A percentile compares a stretch with the other conserved stretches of the same genome.
phyloP scores from a whole-genome alignment of 2,113 vertebrate species.

The Larimichthys crocea region DNA sequence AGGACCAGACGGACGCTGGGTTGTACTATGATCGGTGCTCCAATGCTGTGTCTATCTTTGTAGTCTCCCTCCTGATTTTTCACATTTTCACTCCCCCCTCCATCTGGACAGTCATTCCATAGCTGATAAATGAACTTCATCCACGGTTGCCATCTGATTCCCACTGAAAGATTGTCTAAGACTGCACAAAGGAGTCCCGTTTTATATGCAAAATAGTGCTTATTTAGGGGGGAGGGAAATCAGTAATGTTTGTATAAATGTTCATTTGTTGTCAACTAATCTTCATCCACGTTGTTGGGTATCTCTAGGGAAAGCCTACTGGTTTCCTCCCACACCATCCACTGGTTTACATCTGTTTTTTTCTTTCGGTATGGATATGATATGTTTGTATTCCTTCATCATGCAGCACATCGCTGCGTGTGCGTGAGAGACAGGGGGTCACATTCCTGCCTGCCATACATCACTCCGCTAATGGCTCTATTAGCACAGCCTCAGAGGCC shows the following conservation, averaged over 20 bases:
- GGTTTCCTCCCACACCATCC: constrained; percentile 25
- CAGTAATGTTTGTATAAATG: constrained; percentile 42
- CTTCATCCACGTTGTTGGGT: constrained; percentile 18
- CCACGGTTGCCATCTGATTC: constrained; percentile 44
- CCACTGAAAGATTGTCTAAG: constrained; percentile 24
- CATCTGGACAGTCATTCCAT: constrained; percentile 52
- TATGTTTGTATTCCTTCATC: constrained; percentile 66
- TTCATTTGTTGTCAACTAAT: constrained; percentile 39
- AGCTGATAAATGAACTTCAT: constrained; percentile 45
- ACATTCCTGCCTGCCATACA: constrained; percentile 77
- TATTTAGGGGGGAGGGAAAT: constrained; percentile 23
- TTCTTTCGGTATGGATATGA: constrained; percentile 28
- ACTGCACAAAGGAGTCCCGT: constrained; percentile 9
- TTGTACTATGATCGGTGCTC: constrained; percentile 11
- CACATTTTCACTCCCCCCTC: constrained; percentile 45
- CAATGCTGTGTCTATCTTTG: constrained; percentile 25
- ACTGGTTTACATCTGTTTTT: constrained; percentile 39
- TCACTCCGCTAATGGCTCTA: constrained; percentile 83
- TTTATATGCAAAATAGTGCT: constrained; percentile 51
- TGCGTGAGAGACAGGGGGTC: constrained; percentile 69
- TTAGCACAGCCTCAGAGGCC: constrained; percentile 76
- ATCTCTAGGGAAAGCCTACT: constrained; percentile 21
- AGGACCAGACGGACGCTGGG: constrained; percentile 29
- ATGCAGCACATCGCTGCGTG: constrained; percentile 42
- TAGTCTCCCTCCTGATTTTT: constrained; percentile 44